phyloP scores from a whole-genome alignment of 2,888 invertebrate species.

The Malthinus seriepunctatus region DNA sequence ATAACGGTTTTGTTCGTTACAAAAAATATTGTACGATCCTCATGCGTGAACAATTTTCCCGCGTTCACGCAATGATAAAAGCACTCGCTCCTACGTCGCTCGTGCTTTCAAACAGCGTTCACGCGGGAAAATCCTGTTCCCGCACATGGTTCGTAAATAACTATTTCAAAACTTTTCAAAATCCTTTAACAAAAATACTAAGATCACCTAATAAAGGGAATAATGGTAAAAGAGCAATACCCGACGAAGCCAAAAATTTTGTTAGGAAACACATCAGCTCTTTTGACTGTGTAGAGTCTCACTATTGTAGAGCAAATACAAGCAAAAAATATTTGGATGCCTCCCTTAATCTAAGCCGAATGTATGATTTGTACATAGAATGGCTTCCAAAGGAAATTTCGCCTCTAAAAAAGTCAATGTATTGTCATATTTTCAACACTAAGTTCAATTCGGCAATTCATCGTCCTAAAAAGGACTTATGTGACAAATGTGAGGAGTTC shows the following conservation, averaged over 20 bases:
- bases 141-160: too few relatives aligned
- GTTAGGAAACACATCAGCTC: constrained; percentile 17
- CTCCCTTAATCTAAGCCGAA: constrained; percentile 8
- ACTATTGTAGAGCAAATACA: constrained; percentile 17
- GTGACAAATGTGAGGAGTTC: constrained; percentile 12
- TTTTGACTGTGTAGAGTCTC: constrained; percentile 11
- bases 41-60: too few relatives aligned
- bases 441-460: constrained; percentile 11
- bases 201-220: too few relatives aligned
- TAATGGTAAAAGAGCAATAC: not conserved
- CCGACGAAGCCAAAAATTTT: constrained; percentile 3
- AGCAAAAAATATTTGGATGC: constrained; percentile 23
- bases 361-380: constrained; percentile 13
- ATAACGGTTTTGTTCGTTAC: too few relatives aligned
- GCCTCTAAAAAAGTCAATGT: too few relatives aligned
- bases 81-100: too few relatives aligned
- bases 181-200: too few relatives aligned
- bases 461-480: constrained; percentile 16
- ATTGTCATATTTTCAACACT: constrained; percentile 15
- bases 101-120: too few relatives aligned
- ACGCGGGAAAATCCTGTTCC: too few relatives aligned
- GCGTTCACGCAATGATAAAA: too few relatives aligned
- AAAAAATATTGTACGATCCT: too few relatives aligned
- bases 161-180: too few relatives aligned
- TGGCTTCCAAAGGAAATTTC: not conserved